phyloP scores from a whole-genome alignment of 2,797 vertebrate genomes.

The Anableps anableps region DNA sequence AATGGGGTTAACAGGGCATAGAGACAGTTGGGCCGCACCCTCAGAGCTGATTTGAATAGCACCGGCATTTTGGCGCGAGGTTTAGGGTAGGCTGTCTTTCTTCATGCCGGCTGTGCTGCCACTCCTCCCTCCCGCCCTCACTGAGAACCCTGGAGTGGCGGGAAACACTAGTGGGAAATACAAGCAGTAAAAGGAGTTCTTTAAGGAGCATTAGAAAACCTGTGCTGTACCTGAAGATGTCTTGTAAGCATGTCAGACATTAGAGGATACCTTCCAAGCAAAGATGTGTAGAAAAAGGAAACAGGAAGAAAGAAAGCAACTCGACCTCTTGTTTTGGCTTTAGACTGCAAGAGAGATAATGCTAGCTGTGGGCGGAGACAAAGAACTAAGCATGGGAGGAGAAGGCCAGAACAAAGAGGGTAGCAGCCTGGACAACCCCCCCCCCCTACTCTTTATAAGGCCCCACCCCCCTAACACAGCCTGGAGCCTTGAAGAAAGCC shows the following conservation, averaged over 20 bases:
- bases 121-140: conserved; percentile 29
- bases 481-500: conserved; percentile 61
- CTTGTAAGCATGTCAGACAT: conserved; percentile 34
- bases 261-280: conserved; percentile 3
- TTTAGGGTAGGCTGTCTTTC: conserved; percentile 65
- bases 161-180: conserved; percentile 61
- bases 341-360: conserved; percentile 65
- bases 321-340: conserved; percentile 59
- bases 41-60: conserved; percentile 79
- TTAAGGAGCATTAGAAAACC: conserved; percentile 21
- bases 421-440: conserved; percentile 62
- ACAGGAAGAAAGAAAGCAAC: conserved; percentile 29
- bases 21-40: conserved; percentile 80
- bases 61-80: conserved; percentile 74
- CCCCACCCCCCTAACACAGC: conserved; percentile 57
- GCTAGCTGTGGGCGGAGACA: conserved; percentile 74
- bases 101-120: conserved; percentile 60
- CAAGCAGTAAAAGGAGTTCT: conserved; percentile 13
- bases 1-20: conserved; percentile 76
- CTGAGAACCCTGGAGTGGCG: conserved; percentile 67
- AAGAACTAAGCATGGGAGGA: conserved; percentile 71
- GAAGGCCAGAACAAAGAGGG: conserved; percentile 76
- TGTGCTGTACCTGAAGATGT: conserved; percentile 46
- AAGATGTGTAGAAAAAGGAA: conserved; percentile 7
- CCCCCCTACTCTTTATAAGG: conserved; percentile 39